phyloP scores from a whole-genome alignment of 2,113 vertebrate species.

The Nicator chloris region DNA sequence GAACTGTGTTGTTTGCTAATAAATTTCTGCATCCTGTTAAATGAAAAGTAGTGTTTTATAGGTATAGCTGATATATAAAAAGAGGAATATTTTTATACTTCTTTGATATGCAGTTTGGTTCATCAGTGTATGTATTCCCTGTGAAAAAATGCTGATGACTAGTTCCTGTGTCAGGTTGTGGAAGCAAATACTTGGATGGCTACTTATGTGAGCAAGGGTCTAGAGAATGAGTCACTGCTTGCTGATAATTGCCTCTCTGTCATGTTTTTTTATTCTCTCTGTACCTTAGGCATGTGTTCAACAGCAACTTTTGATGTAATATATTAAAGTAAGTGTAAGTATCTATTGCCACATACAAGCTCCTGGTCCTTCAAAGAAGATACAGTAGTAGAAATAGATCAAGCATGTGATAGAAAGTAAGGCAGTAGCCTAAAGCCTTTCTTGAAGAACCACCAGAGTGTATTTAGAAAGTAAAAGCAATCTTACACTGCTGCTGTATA shows the following conservation, averaged over 20 bases:
- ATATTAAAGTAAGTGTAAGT: background rate
- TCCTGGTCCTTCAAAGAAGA: background rate
- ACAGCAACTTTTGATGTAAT: background rate
- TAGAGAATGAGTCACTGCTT: background rate
- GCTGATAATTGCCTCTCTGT: background rate
- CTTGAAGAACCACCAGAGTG: background rate
- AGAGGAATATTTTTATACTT: background rate
- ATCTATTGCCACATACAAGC: background rate
- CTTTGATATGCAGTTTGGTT: background rate
- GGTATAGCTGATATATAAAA: background rate
- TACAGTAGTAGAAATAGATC: constrained; percentile 22
- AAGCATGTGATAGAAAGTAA: constrained; percentile 30
- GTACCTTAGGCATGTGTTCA: background rate
- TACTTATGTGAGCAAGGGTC: background rate
- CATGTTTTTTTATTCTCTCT: background rate
- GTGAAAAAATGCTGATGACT: background rate
- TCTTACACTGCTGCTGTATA: background rate
- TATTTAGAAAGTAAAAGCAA: constrained; percentile 20
- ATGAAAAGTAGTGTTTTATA: background rate
- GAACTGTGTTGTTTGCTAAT: background rate
- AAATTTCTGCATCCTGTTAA: background rate
- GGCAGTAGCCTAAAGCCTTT: constrained; percentile 37
- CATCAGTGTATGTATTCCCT: background rate
- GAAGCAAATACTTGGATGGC: background rate
- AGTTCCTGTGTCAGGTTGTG: background rate